These are phyloP conservation scores for Riparia riparia DNA, from an alignment of 2,113 vertebrate species.

Conservation along the genomic window DNA sequence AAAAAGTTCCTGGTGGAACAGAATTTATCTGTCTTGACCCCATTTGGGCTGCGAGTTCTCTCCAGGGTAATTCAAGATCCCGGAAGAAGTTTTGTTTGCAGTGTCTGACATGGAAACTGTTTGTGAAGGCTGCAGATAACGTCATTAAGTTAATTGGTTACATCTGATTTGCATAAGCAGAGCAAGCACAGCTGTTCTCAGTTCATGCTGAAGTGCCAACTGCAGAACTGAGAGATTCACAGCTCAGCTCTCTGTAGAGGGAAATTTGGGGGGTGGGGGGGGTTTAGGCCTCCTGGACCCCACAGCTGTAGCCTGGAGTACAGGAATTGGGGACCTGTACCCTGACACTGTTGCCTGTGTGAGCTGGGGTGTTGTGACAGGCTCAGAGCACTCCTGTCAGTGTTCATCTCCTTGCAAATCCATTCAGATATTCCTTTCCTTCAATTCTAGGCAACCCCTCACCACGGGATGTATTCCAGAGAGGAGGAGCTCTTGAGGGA, in stretches of 20 bases:
- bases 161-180: constrained; percentile 66
- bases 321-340: neutral
- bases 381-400: neutral
- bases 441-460: constrained; percentile 87
- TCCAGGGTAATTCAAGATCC: constrained; percentile 58
- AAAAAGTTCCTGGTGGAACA: neutral
- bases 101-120: constrained; percentile 67
- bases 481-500: constrained; percentile 95
- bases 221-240: neutral
- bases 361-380: neutral
- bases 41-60: neutral
- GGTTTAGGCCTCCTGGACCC: neutral
- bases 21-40: neutral
- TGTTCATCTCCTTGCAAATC: neutral
- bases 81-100: constrained; percentile 57
- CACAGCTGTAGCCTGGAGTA: neutral
- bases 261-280: neutral
- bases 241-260: neutral
- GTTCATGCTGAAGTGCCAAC: neutral
- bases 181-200: neutral
- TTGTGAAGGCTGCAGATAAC: constrained; percentile 54
- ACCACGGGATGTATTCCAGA: constrained; percentile 93
- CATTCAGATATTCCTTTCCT: neutral
- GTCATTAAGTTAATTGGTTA: constrained; percentile 64
- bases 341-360: neutral